Base-by-base conservation (phyloP, 2,113 vertebrate genomes). In the Myotis brandtii region DNA sequence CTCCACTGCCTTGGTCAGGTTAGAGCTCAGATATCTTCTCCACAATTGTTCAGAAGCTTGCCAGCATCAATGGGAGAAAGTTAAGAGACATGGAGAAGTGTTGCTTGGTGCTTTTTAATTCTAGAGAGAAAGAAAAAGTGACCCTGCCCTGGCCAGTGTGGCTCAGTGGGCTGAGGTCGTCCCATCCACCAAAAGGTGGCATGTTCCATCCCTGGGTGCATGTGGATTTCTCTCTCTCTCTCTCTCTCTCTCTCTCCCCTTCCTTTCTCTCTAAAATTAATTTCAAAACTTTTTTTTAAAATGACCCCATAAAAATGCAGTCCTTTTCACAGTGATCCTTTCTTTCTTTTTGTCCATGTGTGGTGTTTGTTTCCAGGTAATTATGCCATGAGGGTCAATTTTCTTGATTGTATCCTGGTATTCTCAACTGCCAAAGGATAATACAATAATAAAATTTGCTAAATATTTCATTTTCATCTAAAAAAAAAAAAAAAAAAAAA, bases 391-490 rank as follows among this genome's bases (percentile, higher is more conserved):
- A 90, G 83, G 79, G 62, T 94, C 50, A 80, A n/a, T 80, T 27
- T 80, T 95, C 48, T 79, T 86, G 14, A 12, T 66, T 89, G 25
- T 64, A 86, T 43, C 64, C 81, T 69, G 76, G 27, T 6, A 67
- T 92, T 66, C 32, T 86, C 32, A 43, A 85, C 46, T 59, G 17
- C 6, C 48, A 95, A 97, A 89, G 75, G 30, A 83, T 83, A 37
- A 50, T n/a, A 66, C 14, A 75, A 37, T 73, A 52, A 76, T 43
- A 93, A 89, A 88, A 89, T 85, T 84, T 52, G 23, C 59, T 88
- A 87, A 93, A 50, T 76, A 93, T 32, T 95, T 10, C 11, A 70
- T 86, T 82, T 91, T 10, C 18, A 89, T 91, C 40, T n/a, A 46
- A 37, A 73, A 82, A 92, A n/a, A n/a, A n/a, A n/a, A n/a, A n/a